Conservation (phyloP, 1,140 invertebrate genomes). For the Papilio polyxenes region DNA sequence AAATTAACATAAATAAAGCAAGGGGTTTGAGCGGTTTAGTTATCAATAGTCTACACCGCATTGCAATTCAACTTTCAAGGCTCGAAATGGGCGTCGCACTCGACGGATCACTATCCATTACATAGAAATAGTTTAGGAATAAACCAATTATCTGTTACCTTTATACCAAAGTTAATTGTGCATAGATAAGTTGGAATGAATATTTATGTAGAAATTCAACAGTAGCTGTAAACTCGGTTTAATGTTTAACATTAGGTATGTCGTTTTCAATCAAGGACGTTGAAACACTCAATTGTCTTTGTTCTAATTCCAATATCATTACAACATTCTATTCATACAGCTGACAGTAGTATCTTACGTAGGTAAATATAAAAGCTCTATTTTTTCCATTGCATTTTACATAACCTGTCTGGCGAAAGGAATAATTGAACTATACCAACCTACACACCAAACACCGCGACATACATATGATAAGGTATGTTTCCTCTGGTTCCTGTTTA, state of each 20-base stretch:
- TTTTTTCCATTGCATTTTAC: too few relatives aligned
- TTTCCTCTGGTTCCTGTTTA: too few relatives aligned
- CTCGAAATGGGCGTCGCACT: slow-evolving; percentile 53
- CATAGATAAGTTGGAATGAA: slow-evolving; percentile 37
- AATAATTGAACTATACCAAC: too few relatives aligned
- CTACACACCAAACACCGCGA: too few relatives aligned
- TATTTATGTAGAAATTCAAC: slow-evolving; percentile 37
- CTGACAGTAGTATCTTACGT: not conserved
- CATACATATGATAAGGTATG: too few relatives aligned
- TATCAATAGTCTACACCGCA: slow-evolving; percentile 51
- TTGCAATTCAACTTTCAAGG: slow-evolving; percentile 69
- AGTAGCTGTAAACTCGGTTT: not conserved
- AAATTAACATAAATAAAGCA: slow-evolving; percentile 64
- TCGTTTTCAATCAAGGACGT: slow-evolving; percentile 2
- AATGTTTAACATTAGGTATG: not conserved
- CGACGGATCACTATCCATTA: slow-evolving; percentile 41
- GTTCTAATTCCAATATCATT: not conserved
- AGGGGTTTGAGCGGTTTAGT: slow-evolving; percentile 52
- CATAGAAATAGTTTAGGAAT: slow-evolving; percentile 52
- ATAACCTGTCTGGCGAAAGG: too few relatives aligned
- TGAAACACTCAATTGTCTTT: not conserved
- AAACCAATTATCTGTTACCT: slow-evolving; percentile 41
- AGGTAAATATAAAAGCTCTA: not conserved
- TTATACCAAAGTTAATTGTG: slow-evolving; percentile 25
- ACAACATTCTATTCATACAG: not conserved